phyloP scores from a whole-genome alignment of 2,113 vertebrate species.

The Gracilinanus agilis region DNA sequence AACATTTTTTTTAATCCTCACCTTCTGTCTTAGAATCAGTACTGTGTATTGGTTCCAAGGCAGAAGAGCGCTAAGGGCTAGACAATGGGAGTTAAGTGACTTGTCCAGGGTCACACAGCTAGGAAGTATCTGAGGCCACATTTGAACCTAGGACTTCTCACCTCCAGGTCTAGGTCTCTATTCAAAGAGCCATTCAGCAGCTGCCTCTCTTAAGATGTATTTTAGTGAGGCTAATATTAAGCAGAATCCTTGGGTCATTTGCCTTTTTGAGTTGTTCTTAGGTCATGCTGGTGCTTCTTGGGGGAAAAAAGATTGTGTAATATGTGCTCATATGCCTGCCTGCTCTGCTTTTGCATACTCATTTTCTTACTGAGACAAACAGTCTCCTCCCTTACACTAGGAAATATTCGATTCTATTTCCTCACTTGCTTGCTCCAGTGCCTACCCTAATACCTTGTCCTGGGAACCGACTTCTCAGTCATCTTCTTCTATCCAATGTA shows the following conservation, averaged over 20 bases:
- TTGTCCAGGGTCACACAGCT: too few relatives aligned
- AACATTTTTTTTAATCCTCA: too few relatives aligned
- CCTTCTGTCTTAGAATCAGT: too few relatives aligned
- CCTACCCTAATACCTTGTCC: not conserved
- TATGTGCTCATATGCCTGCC: not conserved
- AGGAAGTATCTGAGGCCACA: too few relatives aligned
- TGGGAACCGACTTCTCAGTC: not conserved
- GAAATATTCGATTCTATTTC: too few relatives aligned
- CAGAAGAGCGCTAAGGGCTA: too few relatives aligned
- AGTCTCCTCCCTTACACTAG: not conserved
- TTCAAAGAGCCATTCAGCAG: too few relatives aligned
- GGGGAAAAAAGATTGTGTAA: not conserved
- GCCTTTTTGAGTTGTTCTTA: not conserved
- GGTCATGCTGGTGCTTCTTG: not conserved
- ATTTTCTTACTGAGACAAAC: conserved; percentile 25
- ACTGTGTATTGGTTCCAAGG: too few relatives aligned
- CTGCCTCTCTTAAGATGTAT: not conserved
- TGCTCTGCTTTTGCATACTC: not conserved
- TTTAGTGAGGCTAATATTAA: conserved; percentile 45
- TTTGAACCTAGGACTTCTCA: too few relatives aligned
- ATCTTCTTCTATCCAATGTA: not conserved
- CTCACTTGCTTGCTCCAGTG: not conserved
- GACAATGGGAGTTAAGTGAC: too few relatives aligned
- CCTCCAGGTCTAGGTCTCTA: too few relatives aligned
- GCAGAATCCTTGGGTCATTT: not conserved